Conservation (phyloP, 1,140 invertebrate genomes). For the Ridgeia piscesae region DNA sequence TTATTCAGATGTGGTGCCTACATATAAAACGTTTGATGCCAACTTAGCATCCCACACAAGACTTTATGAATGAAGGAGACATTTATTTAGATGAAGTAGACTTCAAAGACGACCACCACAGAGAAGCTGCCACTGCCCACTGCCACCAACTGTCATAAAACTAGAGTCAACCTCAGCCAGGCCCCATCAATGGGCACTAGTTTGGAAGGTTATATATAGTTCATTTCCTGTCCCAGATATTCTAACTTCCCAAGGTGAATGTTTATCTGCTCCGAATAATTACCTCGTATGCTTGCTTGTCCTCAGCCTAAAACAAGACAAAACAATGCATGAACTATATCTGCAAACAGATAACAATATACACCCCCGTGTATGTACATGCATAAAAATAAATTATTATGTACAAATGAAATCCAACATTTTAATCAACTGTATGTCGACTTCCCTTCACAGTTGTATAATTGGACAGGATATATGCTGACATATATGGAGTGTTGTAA, state of each 20-base stretch:
- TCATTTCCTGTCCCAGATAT: not conserved
- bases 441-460: too few relatives aligned
- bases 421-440: too few relatives aligned
- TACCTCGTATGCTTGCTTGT: slow-evolving; percentile 65
- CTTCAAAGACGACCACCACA: not conserved
- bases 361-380: too few relatives aligned
- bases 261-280: not conserved
- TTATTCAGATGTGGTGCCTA: too few relatives aligned
- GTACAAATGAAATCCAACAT: too few relatives aligned
- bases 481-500: too few relatives aligned
- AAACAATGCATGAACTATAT: slow-evolving; percentile 4
- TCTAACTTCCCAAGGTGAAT: not conserved
- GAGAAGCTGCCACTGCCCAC: not conserved
- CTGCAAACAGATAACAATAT: too few relatives aligned
- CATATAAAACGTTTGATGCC: not conserved
- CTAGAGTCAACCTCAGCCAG: not conserved
- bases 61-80: not conserved
- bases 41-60: not conserved
- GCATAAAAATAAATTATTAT: not conserved
- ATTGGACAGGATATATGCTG: too few relatives aligned
- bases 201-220: too few relatives aligned
- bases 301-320: slow-evolving; percentile 64
- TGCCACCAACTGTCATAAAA: not conserved
- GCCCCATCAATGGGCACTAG: not conserved
- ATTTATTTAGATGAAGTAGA: not conserved